Percentiles rank a stretch among this genome's conserved stretches.
Evolutionary conservation across 2,888 invertebrate species (phyloP).

Genomic region (Latrodectus elegans): DNA sequence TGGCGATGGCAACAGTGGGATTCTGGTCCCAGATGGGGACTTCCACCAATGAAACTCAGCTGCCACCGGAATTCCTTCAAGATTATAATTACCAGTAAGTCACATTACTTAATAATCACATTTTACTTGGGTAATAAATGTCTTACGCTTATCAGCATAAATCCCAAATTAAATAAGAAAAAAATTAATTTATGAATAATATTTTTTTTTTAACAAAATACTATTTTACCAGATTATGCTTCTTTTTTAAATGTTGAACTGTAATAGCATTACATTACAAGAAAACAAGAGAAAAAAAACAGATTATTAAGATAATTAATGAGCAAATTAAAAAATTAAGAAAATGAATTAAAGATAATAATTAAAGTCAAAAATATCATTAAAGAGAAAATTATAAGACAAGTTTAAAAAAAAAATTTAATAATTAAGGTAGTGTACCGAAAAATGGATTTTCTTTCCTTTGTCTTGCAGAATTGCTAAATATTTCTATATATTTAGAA

Average conservation of each 20-base stretch:
- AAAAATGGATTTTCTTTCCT: not conserved
- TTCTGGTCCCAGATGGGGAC: slow-evolving; percentile 66
- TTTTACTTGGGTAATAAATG: not conserved
- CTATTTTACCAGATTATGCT: not conserved
- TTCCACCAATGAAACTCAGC: slow-evolving; percentile 55
- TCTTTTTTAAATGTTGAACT: no score
- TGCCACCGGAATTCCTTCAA: slow-evolving; percentile 65
- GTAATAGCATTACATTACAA: no score
- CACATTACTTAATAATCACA: not conserved
- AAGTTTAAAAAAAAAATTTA: not conserved
- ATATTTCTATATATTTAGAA: no score
- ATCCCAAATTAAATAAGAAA: not conserved
- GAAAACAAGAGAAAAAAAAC: no score
- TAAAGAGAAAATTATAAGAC: no score
- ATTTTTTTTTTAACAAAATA: not conserved
- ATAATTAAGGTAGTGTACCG: not conserved
- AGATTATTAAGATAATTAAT: no score
- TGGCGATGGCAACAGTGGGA: slow-evolving; percentile 63
- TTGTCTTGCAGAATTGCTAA: not conserved
- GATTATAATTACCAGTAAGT: slow-evolving; percentile 64
- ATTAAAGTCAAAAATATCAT: no score
- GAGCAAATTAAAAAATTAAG: no score
- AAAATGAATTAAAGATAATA: no score
- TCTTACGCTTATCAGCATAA: not conserved
- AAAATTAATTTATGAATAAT: not conserved